These are phyloP conservation scores for Lepilemur ruficaudatus DNA, from an alignment of 2,797 vertebrate species.

Conservation along the genomic window DNA sequence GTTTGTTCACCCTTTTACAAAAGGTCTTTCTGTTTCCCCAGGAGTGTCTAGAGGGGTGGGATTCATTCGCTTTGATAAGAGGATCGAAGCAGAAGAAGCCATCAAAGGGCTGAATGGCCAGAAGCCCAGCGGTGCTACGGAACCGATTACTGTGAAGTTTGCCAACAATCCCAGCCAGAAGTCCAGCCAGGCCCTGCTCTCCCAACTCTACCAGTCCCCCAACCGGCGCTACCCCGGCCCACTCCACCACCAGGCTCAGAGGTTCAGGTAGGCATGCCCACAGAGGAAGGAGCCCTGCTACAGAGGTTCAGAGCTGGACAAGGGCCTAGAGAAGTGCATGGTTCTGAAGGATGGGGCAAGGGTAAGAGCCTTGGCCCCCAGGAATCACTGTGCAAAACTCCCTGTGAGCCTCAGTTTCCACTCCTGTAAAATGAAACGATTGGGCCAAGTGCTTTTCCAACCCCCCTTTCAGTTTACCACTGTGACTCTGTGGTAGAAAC, in stretches of 20 bases:
- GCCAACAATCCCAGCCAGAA: constrained; percentile 99
- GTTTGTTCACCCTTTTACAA: constrained; percentile 58
- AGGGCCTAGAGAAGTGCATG: neutral
- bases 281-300: neutral
- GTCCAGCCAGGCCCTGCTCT: constrained; percentile 99
- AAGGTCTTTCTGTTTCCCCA: constrained; percentile 82
- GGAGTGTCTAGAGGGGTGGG: constrained; percentile 99
- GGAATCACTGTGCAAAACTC: neutral
- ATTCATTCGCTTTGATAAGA: constrained; percentile 99
- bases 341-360: neutral
- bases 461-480: neutral
- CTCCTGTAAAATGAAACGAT: neutral
- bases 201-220: constrained; percentile 99
- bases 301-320: neutral
- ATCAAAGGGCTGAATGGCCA: constrained; percentile 99
- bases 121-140: constrained; percentile 98
- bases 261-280: constrained; percentile 91
- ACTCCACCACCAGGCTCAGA: constrained; percentile 99
- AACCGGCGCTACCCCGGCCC: constrained; percentile 99
- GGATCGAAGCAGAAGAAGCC: constrained; percentile 99
- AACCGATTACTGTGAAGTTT: constrained; percentile 99
- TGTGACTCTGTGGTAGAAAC: neutral
- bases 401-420: neutral
- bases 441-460: neutral
- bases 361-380: neutral